phyloP scores from a whole-genome alignment of 2,888 invertebrate species.

The Cyrtodaria siliqua region DNA sequence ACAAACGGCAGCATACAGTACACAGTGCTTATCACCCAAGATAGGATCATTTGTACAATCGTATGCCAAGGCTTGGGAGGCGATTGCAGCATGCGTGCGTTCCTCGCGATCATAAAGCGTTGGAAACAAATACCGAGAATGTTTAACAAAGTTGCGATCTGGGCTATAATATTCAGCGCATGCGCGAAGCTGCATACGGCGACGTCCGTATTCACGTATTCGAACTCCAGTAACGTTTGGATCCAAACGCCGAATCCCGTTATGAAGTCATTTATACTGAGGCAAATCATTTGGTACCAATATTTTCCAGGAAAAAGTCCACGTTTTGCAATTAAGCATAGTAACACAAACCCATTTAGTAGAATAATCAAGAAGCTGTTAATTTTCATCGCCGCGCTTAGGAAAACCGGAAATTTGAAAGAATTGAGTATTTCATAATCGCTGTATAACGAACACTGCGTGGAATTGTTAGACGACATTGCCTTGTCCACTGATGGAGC shows the following conservation, averaged over 20 bases:
- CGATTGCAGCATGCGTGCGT: neutral
- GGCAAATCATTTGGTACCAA: slow-evolving; percentile 2
- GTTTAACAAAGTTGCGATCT: slow-evolving; percentile 12
- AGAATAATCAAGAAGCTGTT: neutral
- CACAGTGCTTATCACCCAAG: neutral
- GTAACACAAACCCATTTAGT: slow-evolving; percentile 4
- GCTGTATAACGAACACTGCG: too few relatives aligned
- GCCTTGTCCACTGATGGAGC: too few relatives aligned
- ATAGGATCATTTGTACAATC: neutral
- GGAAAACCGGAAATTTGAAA: too few relatives aligned
- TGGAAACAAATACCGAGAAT: neutral
- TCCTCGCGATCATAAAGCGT: neutral
- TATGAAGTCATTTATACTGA: neutral
- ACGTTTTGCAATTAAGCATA: slow-evolving; percentile 6
- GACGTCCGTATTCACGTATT: neutral
- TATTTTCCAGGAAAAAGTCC: neutral
- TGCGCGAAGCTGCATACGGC: neutral
- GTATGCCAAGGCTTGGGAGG: too few relatives aligned
- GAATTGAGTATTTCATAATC: too few relatives aligned
- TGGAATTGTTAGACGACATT: too few relatives aligned
- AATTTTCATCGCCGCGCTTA: too few relatives aligned
- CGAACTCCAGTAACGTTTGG: neutral
- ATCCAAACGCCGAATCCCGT: neutral
- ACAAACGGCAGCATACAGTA: neutral
- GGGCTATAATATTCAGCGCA: slow-evolving; percentile 2